Evolutionary conservation across 2,888 invertebrate genomes (phyloP), one percentile per base, ranked within the genome.

Genomic region (Seira musarum): DNA sequence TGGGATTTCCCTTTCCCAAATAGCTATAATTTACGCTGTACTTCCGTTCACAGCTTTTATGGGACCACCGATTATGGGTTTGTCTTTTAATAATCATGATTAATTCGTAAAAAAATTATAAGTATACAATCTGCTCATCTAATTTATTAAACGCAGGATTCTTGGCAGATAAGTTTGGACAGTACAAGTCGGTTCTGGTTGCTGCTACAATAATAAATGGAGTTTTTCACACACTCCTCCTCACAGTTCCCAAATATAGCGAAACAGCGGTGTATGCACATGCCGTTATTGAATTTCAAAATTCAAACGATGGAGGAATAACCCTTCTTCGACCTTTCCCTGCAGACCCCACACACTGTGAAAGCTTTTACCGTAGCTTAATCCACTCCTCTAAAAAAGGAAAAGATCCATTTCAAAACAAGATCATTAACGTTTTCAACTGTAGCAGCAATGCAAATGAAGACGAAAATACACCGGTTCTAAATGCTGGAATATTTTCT

Each of bases 31-130:
- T 87, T 96, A 96, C 90, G 91, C 96, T 87, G 93, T 95, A 1
- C 91, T 96, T 88, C 96, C 96, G 8, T 93, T 96, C 87, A 94
- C 95, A 5, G 94, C 96, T 5, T 95, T 96, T 88, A 90, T 96
- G 85, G 94, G 95, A 87, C 94, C 96, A 35, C 95, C 95, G 19
- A 91, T 95, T 68, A 94, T 96, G 88, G 93, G 93, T 93, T 5
- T n/a, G n/a, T n/a, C 49, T 49, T 10, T 49, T 13, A 13, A 13
- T 13, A 49, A 10, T 10, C 10, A 13, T 15, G 49, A 46, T 10
- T 10, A 10, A 13, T 46, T 13, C 15, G 49, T 46, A 10, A 46
- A 13, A 46, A 15, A 13, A 13, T 13, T 46, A 46, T 46, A 15
- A 15, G 49, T 13, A 46, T 46, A 13, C 10, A 46, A 15, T 10